Percentiles rank a stretch among this genome's conserved stretches.
These are phyloP conservation scores for Scarus forsteni DNA, from an alignment of 2,797 vertebrate genomes.

Conservation along the genomic window DNA sequence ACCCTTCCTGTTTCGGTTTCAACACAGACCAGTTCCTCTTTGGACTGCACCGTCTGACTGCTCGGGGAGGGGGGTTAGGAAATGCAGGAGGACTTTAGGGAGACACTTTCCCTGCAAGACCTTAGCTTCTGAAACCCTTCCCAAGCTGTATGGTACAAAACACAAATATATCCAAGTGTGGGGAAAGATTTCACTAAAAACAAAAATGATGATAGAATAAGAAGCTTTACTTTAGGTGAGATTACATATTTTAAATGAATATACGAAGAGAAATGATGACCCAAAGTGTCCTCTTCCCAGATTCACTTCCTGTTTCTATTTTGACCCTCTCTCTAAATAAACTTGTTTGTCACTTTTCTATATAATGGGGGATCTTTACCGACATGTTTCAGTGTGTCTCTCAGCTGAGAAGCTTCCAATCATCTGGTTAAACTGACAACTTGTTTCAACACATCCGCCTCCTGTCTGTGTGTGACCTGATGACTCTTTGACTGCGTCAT, in stretches of 20 bases:
- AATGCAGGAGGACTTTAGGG: neutral
- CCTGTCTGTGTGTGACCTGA: neutral
- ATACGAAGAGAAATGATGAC: neutral
- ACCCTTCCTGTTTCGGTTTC: constrained; percentile 70
- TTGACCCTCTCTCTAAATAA: neutral
- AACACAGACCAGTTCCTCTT: constrained; percentile 62
- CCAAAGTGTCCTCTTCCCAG: neutral
- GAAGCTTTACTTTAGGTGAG: too few relatives aligned
- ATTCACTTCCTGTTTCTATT: constrained; percentile 6
- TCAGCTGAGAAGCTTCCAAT: neutral
- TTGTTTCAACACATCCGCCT: neutral
- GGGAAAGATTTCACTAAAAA: too few relatives aligned
- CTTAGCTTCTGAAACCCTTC: too few relatives aligned
- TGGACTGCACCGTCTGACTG: constrained; percentile 3
- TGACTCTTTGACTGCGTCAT: neutral
- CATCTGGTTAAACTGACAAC: neutral
- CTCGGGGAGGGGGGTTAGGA: neutral
- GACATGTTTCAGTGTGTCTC: neutral
- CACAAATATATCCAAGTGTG: too few relatives aligned
- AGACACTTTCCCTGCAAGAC: neutral
- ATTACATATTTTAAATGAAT: too few relatives aligned
- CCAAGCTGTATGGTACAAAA: too few relatives aligned
- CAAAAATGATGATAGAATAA: too few relatives aligned
- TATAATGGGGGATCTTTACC: neutral
- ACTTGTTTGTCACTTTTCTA: neutral